phyloP scores from a whole-genome alignment of 2,888 invertebrate genomes.

The Ichneumon xanthorius region DNA sequence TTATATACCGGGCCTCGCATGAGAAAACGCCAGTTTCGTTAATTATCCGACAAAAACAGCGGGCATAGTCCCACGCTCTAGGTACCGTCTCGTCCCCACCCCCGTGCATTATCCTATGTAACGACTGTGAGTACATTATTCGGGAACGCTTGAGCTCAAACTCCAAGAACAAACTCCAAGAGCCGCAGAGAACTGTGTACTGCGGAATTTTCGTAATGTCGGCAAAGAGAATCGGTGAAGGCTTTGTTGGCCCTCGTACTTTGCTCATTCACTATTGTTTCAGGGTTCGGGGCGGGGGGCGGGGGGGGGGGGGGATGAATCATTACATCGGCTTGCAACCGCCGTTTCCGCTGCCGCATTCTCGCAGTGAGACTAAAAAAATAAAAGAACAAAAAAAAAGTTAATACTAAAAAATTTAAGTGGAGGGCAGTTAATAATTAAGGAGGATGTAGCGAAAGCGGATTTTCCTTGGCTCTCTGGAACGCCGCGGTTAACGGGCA shows the following conservation, averaged over 20 bases:
- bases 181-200: slow-evolving; percentile 10
- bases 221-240: not conserved
- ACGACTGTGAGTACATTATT: not conserved
- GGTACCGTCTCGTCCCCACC: slow-evolving; percentile 41
- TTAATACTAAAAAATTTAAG: slow-evolving; percentile 45
- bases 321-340: not conserved
- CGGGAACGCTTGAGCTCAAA: not conserved
- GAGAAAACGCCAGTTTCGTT: slow-evolving; percentile 78
- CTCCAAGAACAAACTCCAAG: slow-evolving; percentile 23
- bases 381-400: not conserved
- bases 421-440: slow-evolving; percentile 66
- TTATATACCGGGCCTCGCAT: slow-evolving; percentile 63
- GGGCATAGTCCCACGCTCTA: slow-evolving; percentile 76
- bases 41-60: slow-evolving; percentile 82
- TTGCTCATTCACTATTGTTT: not conserved
- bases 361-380: not conserved
- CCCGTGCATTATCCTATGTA: slow-evolving; percentile 27
- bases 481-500: slow-evolving; percentile 65
- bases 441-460: slow-evolving; percentile 58
- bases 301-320: too few relatives aligned
- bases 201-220: not conserved
- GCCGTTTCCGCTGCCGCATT: not conserved
- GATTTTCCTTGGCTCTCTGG: slow-evolving; percentile 62
- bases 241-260: slow-evolving; percentile 1
- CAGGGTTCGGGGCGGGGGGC: too few relatives aligned